Evolutionary conservation across 1,140 invertebrate species (phyloP).

Genomic region (Bradysia coprophila): DNA sequence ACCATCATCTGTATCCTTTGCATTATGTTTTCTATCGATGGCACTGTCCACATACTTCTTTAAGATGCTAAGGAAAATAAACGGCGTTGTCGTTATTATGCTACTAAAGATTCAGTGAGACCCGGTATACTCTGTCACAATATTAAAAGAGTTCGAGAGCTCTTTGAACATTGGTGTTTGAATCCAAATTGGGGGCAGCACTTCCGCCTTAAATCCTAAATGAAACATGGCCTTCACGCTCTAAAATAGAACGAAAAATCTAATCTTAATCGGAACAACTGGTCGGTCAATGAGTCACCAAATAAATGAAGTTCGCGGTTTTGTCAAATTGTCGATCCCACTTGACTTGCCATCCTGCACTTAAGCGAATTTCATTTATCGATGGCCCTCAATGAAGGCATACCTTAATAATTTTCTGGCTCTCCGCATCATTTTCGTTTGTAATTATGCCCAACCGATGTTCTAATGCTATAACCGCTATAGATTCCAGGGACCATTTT

Average conservation of each 20-base stretch:
- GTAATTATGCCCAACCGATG: conserved; percentile 10
- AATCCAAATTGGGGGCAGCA: conserved; percentile 41
- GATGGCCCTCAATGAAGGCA: too few species aligned
- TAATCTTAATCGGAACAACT: too few species aligned
- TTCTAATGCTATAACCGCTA: conserved; percentile 42
- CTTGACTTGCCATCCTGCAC: too few species aligned
- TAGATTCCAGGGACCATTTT: conserved; percentile 50
- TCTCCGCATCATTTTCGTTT: not conserved
- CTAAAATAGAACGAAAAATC: conserved; percentile 32
- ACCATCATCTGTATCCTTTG: conserved; percentile 7
- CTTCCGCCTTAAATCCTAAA: conserved; percentile 33
- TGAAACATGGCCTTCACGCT: conserved; percentile 37
- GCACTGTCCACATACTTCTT: conserved; percentile 11
- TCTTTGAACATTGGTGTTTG: conserved; percentile 33
- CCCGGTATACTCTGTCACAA: conserved; percentile 8
- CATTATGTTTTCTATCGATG: conserved; percentile 9
- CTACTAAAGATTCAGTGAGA: too few species aligned
- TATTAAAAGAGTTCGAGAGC: conserved; percentile 25
- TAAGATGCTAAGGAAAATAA: too few species aligned
- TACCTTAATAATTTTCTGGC: not conserved
- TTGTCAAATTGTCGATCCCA: too few species aligned
- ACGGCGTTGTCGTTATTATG: too few species aligned
- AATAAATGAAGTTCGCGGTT: too few species aligned
- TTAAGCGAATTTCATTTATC: too few species aligned
- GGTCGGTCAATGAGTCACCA: too few species aligned